These are phyloP conservation scores for Epizoanthus illoricatus DNA, from an alignment of 92 coral and sea anemone genomes.

Conservation along the genomic window DNA sequence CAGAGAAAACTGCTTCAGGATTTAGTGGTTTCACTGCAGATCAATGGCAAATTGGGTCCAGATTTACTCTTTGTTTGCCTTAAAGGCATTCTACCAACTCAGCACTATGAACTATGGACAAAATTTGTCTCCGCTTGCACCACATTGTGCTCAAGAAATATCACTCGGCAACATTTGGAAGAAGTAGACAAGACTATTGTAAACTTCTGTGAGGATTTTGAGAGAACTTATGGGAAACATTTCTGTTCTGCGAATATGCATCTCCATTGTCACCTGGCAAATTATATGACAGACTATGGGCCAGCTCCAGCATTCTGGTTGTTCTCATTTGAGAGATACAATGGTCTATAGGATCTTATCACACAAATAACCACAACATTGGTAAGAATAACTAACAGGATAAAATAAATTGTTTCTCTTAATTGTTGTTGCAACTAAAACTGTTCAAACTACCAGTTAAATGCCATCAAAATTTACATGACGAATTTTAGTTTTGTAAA, in stretches of 20 bases:
- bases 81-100: constrained; percentile 42
- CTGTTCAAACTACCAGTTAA: neutral
- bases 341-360: constrained; percentile 58
- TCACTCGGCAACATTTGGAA: constrained; percentile 37
- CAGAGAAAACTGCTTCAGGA: constrained; percentile 8
- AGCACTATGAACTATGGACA: constrained; percentile 55
- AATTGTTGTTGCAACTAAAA: neutral
- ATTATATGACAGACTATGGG: constrained; percentile 56
- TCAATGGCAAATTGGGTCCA: constrained; percentile 63
- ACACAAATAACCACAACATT: constrained; percentile 51
- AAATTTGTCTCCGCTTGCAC: constrained; percentile 52
- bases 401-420: neutral
- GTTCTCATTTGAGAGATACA: constrained; percentile 58
- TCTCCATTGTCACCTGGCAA: constrained; percentile 55
- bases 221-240: constrained; percentile 44
- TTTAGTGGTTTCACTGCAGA: constrained; percentile 69
- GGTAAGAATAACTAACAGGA: constrained; percentile 21
- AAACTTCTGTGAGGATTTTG: constrained; percentile 46
- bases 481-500: too few species aligned
- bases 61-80: constrained; percentile 57
- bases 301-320: constrained; percentile 62
- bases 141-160: constrained; percentile 38
- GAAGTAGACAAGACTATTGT: constrained; percentile 46
- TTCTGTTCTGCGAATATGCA: constrained; percentile 63
- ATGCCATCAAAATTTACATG: too few species aligned